Conservation (phyloP, 2,113 vertebrate species). For the Piaya cayana region DNA sequence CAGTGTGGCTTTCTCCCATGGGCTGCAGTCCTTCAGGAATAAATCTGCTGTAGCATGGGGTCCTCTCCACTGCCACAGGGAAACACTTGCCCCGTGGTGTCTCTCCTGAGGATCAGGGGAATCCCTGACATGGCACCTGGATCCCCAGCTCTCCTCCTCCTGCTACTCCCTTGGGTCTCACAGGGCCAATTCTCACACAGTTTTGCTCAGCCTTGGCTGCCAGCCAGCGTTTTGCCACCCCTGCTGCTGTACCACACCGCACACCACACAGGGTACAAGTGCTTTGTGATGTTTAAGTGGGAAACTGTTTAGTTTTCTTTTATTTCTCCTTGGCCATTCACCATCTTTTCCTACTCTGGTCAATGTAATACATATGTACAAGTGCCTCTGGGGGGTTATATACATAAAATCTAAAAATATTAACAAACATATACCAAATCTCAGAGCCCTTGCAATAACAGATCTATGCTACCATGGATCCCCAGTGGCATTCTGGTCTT, state of each 20-base stretch:
- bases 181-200: not conserved
- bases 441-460: not conserved
- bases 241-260: too few relatives aligned
- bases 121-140: not conserved
- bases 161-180: not conserved
- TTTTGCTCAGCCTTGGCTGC: not conserved
- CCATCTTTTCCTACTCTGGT: not conserved
- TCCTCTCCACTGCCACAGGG: not conserved
- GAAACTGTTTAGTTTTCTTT: not conserved
- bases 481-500: not conserved
- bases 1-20: too few relatives aligned
- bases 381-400: not conserved
- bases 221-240: not conserved
- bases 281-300: not conserved
- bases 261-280: too few relatives aligned
- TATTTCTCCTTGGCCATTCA: not conserved
- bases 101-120: fast-evolving
- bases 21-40: too few relatives aligned
- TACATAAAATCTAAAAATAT: not conserved
- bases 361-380: not conserved
- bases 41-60: not conserved
- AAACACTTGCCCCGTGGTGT: too few relatives aligned
- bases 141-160: not conserved
- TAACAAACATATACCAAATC: not conserved
- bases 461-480: not conserved